Evolutionary conservation across 2,888 invertebrate genomes (phyloP), one percentile per base, ranked within the genome.

Genomic region (Leptinotarsa rubiginosa): DNA sequence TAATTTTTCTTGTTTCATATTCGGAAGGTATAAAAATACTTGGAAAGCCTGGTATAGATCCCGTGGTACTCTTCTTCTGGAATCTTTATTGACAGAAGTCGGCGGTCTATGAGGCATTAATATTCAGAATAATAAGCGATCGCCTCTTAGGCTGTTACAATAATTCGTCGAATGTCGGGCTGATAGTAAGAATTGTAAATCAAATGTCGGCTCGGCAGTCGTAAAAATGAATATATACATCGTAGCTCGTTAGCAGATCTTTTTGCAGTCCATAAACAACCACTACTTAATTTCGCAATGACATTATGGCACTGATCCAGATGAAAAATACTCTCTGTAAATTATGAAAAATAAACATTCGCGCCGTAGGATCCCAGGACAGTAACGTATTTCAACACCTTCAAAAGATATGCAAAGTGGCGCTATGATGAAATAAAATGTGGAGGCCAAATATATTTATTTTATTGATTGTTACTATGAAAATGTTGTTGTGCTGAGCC

Each of bases 221-320:
- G 77, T 81, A 81, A 83, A 82, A 83, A 83, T 83, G 80, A 81
- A 82, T 80, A 80, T 79, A 81, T 80, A 81, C 79, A 79, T 80
- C 81, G 75, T 65, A 75, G 80, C 85, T 85, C 85, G 76, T 76
- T 76, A 76, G 76, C 68, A 71, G 64, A 69, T 69, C 73, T 73
- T 76, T 84, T 83, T 81, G 80, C 79, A 81, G 78, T 76, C 82
- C 83, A 82, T 85, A 85, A 86, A 85, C 84, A 85, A 85, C 83
- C 79, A 83, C 84, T 83, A 84, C 84, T 85, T 85, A 85, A 85
- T 86, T 86, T 84, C 70, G 80, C 83, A 81, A 80, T 84, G 85
- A 85, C 85, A 83, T 84, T 84, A 83, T 83, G 83, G 84, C 84
- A 83, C 83, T 83, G 83, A 84, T 85, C 83, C 80, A 75, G 76